Evolutionary conservation across 2,888 invertebrate genomes (phyloP).

Genomic region (Melikaiella ostensackeni): DNA sequence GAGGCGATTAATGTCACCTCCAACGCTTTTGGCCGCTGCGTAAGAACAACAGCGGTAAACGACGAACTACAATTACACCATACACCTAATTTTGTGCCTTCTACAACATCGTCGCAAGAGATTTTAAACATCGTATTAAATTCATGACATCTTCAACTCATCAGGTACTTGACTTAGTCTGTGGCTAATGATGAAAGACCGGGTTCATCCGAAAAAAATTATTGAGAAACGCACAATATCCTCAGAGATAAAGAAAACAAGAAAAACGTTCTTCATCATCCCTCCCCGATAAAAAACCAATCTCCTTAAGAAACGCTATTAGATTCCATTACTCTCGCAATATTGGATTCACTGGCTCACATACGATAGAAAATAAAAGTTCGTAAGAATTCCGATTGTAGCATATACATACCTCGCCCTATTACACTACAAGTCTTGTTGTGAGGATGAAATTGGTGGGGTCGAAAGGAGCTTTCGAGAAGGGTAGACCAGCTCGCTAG

Average conservation of each 20-base stretch:
- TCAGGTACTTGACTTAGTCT: too few species aligned
- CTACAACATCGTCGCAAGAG: too few species aligned
- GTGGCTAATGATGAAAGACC: too few species aligned
- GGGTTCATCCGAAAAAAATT: too few species aligned
- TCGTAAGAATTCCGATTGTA: constrained; percentile 17
- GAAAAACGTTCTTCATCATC: neutral
- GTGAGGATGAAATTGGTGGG: constrained; percentile 53
- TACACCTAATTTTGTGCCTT: too few species aligned
- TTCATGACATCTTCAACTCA: too few species aligned
- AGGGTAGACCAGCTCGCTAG: constrained; percentile 44
- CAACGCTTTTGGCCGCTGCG: too few species aligned
- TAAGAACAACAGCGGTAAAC: too few species aligned
- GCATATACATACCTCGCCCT: constrained; percentile 21
- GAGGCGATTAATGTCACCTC: too few species aligned
- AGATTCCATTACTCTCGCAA: constrained; percentile 17
- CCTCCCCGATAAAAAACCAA: neutral
- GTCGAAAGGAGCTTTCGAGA: constrained; percentile 44
- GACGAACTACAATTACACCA: too few species aligned
- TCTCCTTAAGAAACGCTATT: constrained; percentile 5
- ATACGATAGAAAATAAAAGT: constrained; percentile 33
- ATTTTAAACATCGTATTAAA: too few species aligned
- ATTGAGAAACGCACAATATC: too few species aligned
- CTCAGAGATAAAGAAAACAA: neutral
- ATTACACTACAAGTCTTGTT: constrained; percentile 27
- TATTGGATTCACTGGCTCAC: constrained; percentile 27